Conservation (phyloP, 2,888 invertebrate species). For the Drosophila neutralis region DNA sequence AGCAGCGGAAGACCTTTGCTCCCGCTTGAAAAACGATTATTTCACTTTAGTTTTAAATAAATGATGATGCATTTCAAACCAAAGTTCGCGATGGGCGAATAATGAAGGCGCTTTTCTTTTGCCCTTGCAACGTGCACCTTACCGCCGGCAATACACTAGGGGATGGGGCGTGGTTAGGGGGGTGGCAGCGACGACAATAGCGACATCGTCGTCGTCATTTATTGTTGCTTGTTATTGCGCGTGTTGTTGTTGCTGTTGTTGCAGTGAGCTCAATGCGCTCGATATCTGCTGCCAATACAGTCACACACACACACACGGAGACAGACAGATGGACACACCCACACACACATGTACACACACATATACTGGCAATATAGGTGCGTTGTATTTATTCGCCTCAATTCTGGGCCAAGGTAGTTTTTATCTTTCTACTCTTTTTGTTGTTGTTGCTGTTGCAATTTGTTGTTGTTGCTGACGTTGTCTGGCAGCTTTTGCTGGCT, state of each 20-base stretch:
- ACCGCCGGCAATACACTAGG: not conserved
- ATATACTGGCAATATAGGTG: conserved; percentile 67
- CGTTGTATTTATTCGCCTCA: conserved; percentile 70
- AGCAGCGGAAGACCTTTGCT: not conserved
- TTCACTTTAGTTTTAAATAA: not conserved
- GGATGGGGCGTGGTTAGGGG: conserved; percentile 6
- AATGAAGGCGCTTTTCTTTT: conserved; percentile 44
- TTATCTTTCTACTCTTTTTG: conserved; percentile 75
- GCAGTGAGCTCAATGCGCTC: conserved; percentile 62
- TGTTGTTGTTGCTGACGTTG: conserved; percentile 22
- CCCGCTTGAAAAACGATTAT: not conserved
- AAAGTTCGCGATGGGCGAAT: conserved; percentile 27
- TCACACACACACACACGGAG: conserved; percentile 31
- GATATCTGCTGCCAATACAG: conserved; percentile 72
- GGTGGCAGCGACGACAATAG: conserved; percentile 27
- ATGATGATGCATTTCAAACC: conserved; percentile 18
- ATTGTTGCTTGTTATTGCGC: conserved; percentile 57
- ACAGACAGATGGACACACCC: conserved; percentile 45
- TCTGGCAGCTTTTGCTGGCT: conserved; percentile 56
- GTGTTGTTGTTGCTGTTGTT: conserved; percentile 29
- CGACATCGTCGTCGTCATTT: conserved; percentile 60
- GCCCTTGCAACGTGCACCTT: conserved; percentile 27
- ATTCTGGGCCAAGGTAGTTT: conserved; percentile 82
- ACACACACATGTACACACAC: conserved; percentile 32
- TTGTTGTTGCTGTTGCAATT: conserved; percentile 15